A percentile compares a stretch with the other conserved stretches of the same genome.
Conservation (phyloP, 2,888 invertebrate genomes). For the Chouioia cunea region DNA sequence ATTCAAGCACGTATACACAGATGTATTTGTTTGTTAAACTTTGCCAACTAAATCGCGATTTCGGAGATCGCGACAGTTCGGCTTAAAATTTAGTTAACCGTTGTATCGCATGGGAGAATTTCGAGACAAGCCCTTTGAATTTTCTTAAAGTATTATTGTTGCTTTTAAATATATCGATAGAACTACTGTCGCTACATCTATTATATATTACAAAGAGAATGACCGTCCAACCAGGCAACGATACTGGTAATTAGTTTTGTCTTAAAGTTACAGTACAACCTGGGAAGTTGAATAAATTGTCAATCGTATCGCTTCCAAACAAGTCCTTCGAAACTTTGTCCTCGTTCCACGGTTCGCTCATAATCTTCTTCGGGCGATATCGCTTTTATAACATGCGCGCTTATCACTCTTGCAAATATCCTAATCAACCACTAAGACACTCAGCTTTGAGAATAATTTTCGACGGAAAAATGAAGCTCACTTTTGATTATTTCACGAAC, state of each 20-base stretch:
- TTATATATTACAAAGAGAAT: conserved; percentile 61
- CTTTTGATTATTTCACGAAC: conserved; percentile 21
- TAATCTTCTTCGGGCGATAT: neutral
- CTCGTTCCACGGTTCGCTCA: conserved; percentile 24
- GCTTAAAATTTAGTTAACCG: conserved; percentile 18
- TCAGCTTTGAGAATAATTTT: conserved; percentile 31
- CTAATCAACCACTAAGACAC: conserved; percentile 39
- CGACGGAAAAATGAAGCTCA: conserved; percentile 10
- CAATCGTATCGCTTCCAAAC: conserved; percentile 17
- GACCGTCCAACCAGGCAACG: conserved; percentile 50
- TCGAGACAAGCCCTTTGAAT: conserved; percentile 42
- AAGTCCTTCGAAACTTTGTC: conserved; percentile 5
- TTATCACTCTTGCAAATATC: conserved; percentile 31
- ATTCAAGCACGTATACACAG: conserved; percentile 27
- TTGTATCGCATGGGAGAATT: conserved; percentile 40
- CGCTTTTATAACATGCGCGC: conserved; percentile 12
- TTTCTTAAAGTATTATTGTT: conserved; percentile 54
- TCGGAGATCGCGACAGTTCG: conserved; percentile 2
- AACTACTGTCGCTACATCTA: conserved; percentile 54
- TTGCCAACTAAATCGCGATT: conserved; percentile 20
- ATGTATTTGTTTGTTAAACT: conserved; percentile 16
- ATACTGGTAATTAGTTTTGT: conserved; percentile 45
- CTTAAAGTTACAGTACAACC: conserved; percentile 41
- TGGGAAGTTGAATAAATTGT: conserved; percentile 32
- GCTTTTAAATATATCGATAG: conserved; percentile 54